A percentile compares a stretch with the other conserved stretches of the same genome.
Conservation (phyloP, 2,888 invertebrate species). For the Operophtera brumata region DNA sequence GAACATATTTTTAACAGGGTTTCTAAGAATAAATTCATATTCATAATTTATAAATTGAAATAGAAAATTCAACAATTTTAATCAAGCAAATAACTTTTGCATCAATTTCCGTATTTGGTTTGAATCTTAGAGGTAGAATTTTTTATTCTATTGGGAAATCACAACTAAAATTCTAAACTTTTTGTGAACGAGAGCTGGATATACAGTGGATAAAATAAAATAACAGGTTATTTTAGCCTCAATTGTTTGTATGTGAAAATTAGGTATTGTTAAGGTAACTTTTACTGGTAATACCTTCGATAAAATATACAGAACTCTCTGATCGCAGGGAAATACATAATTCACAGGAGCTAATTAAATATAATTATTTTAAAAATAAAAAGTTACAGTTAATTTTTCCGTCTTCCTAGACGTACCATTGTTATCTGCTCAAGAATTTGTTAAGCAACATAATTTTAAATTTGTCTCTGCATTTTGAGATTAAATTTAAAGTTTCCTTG, state of each 20-base stretch:
- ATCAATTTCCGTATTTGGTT: not conserved
- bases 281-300: too few species aligned
- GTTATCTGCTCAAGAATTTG: not conserved
- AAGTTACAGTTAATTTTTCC: too few species aligned
- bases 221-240: too few species aligned
- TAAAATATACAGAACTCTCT: too few species aligned
- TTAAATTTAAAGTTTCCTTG: conserved; percentile 68
- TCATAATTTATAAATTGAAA: too few species aligned
- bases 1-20: too few species aligned
- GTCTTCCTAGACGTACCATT: not conserved
- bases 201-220: not conserved
- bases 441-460: conserved; percentile 60
- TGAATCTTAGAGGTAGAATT: not conserved
- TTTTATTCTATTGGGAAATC: conserved; percentile 14
- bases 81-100: not conserved
- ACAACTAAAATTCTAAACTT: conserved; percentile 5
- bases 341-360: too few species aligned
- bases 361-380: too few species aligned
- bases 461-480: conserved; percentile 65
- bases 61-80: not conserved
- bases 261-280: too few species aligned
- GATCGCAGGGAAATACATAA: too few species aligned
- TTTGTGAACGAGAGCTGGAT: not conserved
- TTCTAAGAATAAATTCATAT: too few species aligned
- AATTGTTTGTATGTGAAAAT: too few species aligned